These are phyloP conservation scores for Formica selysi DNA, from an alignment of 1,140 invertebrate species.

Conservation along the genomic window DNA sequence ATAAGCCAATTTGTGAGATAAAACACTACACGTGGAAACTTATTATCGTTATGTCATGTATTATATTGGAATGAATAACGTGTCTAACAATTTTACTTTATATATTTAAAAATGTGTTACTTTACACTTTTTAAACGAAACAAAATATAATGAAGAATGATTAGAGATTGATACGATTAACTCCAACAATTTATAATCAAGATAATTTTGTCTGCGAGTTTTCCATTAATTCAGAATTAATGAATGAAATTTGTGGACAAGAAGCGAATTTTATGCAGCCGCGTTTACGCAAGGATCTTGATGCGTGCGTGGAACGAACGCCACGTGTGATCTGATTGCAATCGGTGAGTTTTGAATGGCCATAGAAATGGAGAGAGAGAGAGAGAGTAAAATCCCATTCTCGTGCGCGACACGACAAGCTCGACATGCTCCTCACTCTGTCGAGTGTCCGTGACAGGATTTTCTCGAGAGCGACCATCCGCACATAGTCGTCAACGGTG, in stretches of 20 bases:
- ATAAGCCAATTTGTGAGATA: neutral
- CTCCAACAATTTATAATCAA: constrained; percentile 1
- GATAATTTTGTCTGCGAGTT: neutral
- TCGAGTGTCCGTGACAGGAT: constrained; percentile 53
- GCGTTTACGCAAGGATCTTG: constrained; percentile 10
- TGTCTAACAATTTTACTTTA: neutral
- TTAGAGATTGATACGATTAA: neutral
- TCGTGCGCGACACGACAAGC: constrained; percentile 26
- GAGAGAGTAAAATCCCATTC: constrained; percentile 31
- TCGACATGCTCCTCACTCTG: constrained; percentile 27
- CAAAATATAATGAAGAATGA: neutral
- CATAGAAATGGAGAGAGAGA: constrained; percentile 44
- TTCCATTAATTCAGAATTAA: constrained; percentile 37
- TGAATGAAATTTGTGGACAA: constrained; percentile 23
- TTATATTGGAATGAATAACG: neutral
- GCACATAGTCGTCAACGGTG: constrained; percentile 33
- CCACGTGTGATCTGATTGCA: constrained; percentile 68
- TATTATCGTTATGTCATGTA: neutral
- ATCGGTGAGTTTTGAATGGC: constrained; percentile 62
- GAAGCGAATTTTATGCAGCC: constrained; percentile 7
- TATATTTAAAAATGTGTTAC: neutral
- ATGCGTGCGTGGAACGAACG: constrained; percentile 37
- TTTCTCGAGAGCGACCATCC: constrained; percentile 56
- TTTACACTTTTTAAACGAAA: neutral
- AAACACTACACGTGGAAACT: neutral